Percentiles rank a stretch among this genome's conserved stretches.
These are phyloP conservation scores for Myotis yumanensis DNA, from an alignment of 2,113 vertebrate species.

Conservation along the genomic window DNA sequence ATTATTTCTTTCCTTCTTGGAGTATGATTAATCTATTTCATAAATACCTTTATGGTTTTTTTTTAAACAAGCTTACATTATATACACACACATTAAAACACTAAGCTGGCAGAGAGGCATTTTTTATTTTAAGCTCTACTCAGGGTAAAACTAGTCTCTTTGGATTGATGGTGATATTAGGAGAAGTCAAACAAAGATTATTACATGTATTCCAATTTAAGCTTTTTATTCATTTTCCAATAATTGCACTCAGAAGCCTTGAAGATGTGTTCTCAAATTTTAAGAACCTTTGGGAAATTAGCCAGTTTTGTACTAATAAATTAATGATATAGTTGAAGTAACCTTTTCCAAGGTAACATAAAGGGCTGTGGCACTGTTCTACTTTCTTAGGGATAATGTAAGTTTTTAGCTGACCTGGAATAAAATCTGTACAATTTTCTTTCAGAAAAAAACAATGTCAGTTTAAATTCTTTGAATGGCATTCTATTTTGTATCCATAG, in stretches of 20 bases:
- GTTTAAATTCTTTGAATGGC: neutral
- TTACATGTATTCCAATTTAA: slow-evolving; percentile 66
- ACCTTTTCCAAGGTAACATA: slow-evolving; percentile 55
- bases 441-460: neutral
- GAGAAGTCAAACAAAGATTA: slow-evolving; percentile 57
- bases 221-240: slow-evolving; percentile 69
- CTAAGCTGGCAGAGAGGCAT: neutral
- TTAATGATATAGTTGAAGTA: slow-evolving; percentile 70
- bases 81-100: neutral
- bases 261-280: slow-evolving; percentile 43
- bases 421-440: slow-evolving; percentile 30
- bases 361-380: slow-evolving; percentile 34
- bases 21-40: neutral
- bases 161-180: slow-evolving; percentile 30
- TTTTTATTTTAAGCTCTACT: slow-evolving; percentile 40
- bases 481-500: neutral
- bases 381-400: slow-evolving; percentile 54
- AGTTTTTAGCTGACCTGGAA: slow-evolving; percentile 53
- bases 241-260: slow-evolving; percentile 35
- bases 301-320: slow-evolving; percentile 71
- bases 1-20: neutral
- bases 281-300: slow-evolving; percentile 70
- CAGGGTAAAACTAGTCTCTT: slow-evolving; percentile 43
- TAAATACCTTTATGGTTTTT: neutral
- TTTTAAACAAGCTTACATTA: neutral